A percentile compares a stretch with the other conserved stretches of the same genome.
These are phyloP conservation scores for Amblyopsis hoosieri DNA, from an alignment of 2,797 vertebrate species.

Conservation along the genomic window DNA sequence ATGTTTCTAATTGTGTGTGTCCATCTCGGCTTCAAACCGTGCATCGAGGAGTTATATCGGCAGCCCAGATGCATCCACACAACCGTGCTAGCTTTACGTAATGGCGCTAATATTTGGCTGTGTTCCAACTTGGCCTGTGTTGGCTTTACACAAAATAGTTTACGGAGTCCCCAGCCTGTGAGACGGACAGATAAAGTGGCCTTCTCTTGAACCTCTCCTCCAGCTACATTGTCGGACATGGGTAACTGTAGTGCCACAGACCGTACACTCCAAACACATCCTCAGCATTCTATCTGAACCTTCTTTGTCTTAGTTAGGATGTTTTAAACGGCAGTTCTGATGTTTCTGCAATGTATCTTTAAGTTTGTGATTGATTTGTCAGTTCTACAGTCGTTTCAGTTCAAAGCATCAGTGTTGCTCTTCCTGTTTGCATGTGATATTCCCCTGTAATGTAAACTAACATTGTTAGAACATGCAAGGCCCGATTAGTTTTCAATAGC, in stretches of 20 bases:
- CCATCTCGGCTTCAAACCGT: conserved; percentile 37
- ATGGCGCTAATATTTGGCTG: conserved; percentile 43
- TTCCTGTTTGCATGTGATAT: conserved; percentile 67
- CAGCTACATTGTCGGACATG: conserved; percentile 32
- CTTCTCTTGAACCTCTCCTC: conserved; percentile 43
- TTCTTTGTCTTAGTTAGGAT: conserved; percentile 51
- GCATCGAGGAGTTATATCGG: conserved; percentile 32
- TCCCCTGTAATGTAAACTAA: conserved; percentile 45
- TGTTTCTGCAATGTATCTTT: conserved; percentile 49
- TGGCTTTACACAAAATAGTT: conserved; percentile 54
- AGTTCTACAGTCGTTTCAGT: conserved; percentile 36
- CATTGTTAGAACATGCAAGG: conserved; percentile 62
- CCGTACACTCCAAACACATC: conserved; percentile 32
- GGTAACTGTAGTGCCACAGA: conserved; percentile 26
- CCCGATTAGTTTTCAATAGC: conserved; percentile 62
- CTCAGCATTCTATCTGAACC: conserved; percentile 25
- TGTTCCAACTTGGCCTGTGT: conserved; percentile 48
- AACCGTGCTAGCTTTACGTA: conserved; percentile 32
- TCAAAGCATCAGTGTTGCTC: conserved; percentile 22
- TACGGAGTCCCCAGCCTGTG: conserved; percentile 40
- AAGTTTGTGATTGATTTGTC: conserved; percentile 37
- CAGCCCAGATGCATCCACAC: conserved; percentile 33
- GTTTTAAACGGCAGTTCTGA: conserved; percentile 19
- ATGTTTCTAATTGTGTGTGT: conserved; percentile 45
- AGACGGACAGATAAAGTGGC: conserved; percentile 50